Evolutionary conservation across 2,888 invertebrate genomes (phyloP).

Genomic region (Hyposoter dolosus): DNA sequence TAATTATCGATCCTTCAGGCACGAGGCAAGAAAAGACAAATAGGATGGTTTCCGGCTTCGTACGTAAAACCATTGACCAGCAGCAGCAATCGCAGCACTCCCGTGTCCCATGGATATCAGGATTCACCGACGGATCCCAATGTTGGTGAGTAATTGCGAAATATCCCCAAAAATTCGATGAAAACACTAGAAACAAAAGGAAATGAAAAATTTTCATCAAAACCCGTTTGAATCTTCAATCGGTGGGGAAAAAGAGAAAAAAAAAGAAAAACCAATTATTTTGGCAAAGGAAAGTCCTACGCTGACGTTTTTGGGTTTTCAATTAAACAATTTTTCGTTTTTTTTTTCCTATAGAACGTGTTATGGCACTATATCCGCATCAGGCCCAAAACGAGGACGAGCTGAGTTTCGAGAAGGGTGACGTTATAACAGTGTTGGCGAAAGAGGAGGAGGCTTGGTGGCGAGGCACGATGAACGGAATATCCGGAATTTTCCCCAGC

Average conservation of each 20-base stretch:
- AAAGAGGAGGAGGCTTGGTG: slow-evolving; percentile 99
- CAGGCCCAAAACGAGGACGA: slow-evolving; percentile 98
- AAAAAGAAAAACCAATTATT: slow-evolving; percentile 31
- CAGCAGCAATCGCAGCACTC: slow-evolving; percentile 84
- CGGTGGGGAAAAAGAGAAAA: not conserved
- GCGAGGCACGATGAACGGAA: slow-evolving; percentile 96
- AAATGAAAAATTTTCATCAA: slow-evolving; percentile 27
- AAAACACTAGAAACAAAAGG: not conserved
- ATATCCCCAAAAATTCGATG: not conserved
- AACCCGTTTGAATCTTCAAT: not conserved
- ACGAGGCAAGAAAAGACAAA: slow-evolving; percentile 93
- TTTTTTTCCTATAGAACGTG: slow-evolving; percentile 88
- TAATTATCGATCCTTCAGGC: slow-evolving; percentile 81
- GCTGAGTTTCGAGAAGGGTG: slow-evolving; percentile 95
- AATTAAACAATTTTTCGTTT: not conserved
- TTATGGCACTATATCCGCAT: slow-evolving; percentile 97
- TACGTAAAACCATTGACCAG: slow-evolving; percentile 91
- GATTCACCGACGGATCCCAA: slow-evolving; percentile 84
- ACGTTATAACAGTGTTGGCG: slow-evolving; percentile 94
- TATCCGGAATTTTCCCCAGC: slow-evolving; percentile 96
- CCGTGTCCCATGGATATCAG: slow-evolving; percentile 83
- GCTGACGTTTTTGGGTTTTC: not conserved
- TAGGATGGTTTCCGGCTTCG: slow-evolving; percentile 99
- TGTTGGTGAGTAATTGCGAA: slow-evolving; percentile 76
- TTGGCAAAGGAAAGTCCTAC: slow-evolving; percentile 7